Base-by-base conservation (phyloP, 2,888 invertebrate species). In the Meteorus colon region DNA sequence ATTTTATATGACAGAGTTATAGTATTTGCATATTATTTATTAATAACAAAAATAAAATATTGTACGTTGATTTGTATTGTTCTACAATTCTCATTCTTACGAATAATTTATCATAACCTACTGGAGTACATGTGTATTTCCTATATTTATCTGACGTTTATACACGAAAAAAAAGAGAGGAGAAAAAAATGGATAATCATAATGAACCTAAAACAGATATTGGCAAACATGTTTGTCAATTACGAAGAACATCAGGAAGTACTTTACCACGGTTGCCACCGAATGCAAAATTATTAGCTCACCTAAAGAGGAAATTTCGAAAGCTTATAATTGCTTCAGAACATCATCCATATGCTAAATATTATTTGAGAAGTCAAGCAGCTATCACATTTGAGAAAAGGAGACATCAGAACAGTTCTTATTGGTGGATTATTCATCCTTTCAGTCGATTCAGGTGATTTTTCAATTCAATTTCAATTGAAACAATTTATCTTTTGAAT, bases 371-470 rank as follows among this genome's bases (percentile, higher is more conserved):
- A 19, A 90, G 90, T 76, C 81, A 80, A 16, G 86, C 88, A 0
- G 86, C 89, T 3, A 81, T 90, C 4, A 81, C 83, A n/a, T 83
- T 84, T 19, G 90, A 90, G 74, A 89, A 86, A 71, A 85, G 83
- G 74, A 80, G 87, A 29, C 90, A 90, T 41, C 83, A 86, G 8
- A 82, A 83, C 24, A 84, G 84, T 5, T 19, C 75, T 0, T 48
- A 86, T 34, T 86, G 87, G 85, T 89, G 87, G 86, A 76, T 88
- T 19, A 85, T 90, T 77, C 90, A 90, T 78, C 90, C 90, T 0
- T 89, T 83, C 78, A 89, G 90, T 74, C 74, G 65, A 24, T 82
- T 86, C 6, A 83, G 88, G 88, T 87, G 34, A 73, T 29, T 62
- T 69, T 66, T 60, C n/a, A 24, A 24, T n/a, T 66, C 12, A 12